Evolutionary conservation across 2,797 vertebrate genomes (phyloP).

Genomic region (Hippoglossus hippoglossus): DNA sequence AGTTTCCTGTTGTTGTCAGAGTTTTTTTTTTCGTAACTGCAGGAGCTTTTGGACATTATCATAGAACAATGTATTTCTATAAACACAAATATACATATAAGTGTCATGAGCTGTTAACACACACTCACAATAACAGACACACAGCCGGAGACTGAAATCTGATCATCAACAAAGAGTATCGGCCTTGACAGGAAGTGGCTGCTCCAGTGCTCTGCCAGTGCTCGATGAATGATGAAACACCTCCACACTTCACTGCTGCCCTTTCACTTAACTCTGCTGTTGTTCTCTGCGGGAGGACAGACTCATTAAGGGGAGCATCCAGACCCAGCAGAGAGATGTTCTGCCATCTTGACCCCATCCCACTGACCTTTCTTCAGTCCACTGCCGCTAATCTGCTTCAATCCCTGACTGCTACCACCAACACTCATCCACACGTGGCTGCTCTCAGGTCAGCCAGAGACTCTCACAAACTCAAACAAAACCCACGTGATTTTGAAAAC

Average conservation of each 20-base stretch:
- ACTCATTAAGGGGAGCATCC: not conserved
- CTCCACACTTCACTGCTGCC: conserved; percentile 3
- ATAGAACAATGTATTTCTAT: not conserved
- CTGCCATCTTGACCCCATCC: not conserved
- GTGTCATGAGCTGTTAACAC: conserved; percentile 3
- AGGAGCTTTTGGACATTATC: too few relatives aligned
- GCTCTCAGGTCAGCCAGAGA: too few relatives aligned
- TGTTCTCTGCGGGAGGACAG: not conserved
- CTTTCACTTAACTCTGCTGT: not conserved
- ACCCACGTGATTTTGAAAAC: too few relatives aligned
- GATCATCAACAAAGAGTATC: not conserved
- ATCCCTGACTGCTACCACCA: too few relatives aligned
- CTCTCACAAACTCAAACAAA: too few relatives aligned
- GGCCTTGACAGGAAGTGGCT: conserved; percentile 14
- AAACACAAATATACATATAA: not conserved
- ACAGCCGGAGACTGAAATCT: conserved; percentile 7
- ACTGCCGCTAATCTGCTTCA: too few relatives aligned
- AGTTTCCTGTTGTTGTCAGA: too few relatives aligned
- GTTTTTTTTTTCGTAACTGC: too few relatives aligned
- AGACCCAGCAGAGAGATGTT: not conserved
- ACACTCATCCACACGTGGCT: too few relatives aligned
- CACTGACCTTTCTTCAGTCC: not conserved
- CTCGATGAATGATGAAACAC: not conserved
- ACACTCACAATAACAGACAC: not conserved
- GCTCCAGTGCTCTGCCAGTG: not conserved